Conservation (phyloP, 1,140 invertebrate species). For the Tachypleus tridentatus region DNA sequence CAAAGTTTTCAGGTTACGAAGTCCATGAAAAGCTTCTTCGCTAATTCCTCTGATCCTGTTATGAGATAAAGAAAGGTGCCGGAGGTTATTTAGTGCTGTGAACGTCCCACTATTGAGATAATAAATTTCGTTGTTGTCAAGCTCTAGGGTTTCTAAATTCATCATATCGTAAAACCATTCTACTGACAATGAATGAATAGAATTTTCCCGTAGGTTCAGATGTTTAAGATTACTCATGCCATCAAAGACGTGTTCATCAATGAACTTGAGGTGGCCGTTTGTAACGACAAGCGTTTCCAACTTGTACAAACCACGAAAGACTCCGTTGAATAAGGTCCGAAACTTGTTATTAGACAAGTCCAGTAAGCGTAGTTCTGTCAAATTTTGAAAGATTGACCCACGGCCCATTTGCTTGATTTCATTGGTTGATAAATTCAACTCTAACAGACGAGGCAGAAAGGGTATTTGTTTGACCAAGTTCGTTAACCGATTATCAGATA, state of each 20-base stretch:
- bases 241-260: constrained; percentile 44
- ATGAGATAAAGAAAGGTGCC: constrained; percentile 61
- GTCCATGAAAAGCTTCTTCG: constrained; percentile 74
- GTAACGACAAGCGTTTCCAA: constrained; percentile 50
- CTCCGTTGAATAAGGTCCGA: constrained; percentile 57
- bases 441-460: constrained; percentile 6
- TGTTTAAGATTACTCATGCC: constrained; percentile 57
- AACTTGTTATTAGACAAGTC: constrained; percentile 63
- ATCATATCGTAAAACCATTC: constrained; percentile 29
- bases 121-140: constrained; percentile 67
- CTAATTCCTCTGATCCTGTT: constrained; percentile 73
- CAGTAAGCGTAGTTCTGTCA: constrained; percentile 57
- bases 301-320: constrained; percentile 57
- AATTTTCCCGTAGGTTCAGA: constrained; percentile 61
- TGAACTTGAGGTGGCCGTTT: constrained; percentile 39
- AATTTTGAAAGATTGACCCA: constrained; percentile 53
- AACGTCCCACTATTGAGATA: constrained; percentile 74
- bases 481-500: constrained; percentile 9
- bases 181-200: constrained; percentile 26
- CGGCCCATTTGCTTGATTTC: constrained; percentile 28
- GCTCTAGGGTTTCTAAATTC: constrained; percentile 42
- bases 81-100: constrained; percentile 38
- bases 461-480: constrained; percentile 16
- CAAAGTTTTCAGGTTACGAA: constrained; percentile 37
- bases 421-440: constrained; percentile 28